A percentile compares a stretch with the other conserved stretches of the same genome.
These are phyloP conservation scores for Clitarchus hookeri DNA, from an alignment of 2,888 invertebrate species.

Conservation along the genomic window DNA sequence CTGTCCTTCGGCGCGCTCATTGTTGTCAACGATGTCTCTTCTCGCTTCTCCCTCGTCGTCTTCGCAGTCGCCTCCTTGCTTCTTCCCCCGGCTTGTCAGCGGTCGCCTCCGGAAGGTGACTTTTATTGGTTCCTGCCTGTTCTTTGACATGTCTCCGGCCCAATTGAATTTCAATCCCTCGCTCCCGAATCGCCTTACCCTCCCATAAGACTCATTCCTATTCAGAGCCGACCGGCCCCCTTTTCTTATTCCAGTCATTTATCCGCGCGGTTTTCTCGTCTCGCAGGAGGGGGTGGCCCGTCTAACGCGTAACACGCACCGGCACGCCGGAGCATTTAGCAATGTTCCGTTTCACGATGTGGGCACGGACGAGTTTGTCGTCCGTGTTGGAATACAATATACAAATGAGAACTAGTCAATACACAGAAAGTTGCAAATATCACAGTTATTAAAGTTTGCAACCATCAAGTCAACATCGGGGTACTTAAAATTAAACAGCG, in stretches of 20 bases:
- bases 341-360: too few relatives aligned
- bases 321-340: too few relatives aligned
- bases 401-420: too few relatives aligned
- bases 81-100: neutral
- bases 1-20: neutral
- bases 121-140: conserved; percentile 14
- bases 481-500: too few relatives aligned
- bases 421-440: too few relatives aligned
- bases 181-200: neutral
- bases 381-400: too few relatives aligned
- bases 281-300: neutral
- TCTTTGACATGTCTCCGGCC: neutral
- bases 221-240: neutral
- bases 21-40: neutral
- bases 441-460: too few relatives aligned
- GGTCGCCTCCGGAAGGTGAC: neutral
- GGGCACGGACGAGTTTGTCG: too few relatives aligned
- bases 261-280: neutral
- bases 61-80: neutral
- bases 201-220: neutral
- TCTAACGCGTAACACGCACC: neutral
- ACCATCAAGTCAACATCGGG: too few relatives aligned
- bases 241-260: neutral
- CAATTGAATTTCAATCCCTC: conserved; percentile 6
- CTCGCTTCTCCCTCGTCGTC: neutral